phyloP scores from a whole-genome alignment of 2,113 vertebrate genomes.

The Bubo blakistoni region DNA sequence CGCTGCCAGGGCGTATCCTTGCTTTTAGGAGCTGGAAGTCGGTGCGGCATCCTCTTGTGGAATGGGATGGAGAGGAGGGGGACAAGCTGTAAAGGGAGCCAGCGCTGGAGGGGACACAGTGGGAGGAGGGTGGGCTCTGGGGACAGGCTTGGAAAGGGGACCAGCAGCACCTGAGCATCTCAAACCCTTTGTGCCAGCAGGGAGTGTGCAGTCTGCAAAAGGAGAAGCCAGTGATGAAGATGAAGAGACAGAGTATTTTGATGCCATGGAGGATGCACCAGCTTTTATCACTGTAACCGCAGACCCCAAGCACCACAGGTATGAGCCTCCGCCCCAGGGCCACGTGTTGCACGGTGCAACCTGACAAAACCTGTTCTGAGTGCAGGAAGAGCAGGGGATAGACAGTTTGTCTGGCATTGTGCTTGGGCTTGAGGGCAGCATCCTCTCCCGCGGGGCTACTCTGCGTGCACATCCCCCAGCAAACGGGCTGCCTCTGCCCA shows the following conservation, averaged over 20 bases:
- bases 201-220: constrained; percentile 80
- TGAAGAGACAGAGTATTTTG: constrained; percentile 98
- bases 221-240: constrained; percentile 98
- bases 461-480: rapidly evolving
- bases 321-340: rapidly evolving
- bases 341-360: rapidly evolving
- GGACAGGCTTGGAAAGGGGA: neutral
- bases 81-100: neutral
- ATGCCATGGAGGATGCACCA: constrained; percentile 98
- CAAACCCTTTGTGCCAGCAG: constrained; percentile 27
- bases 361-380: neutral
- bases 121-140: neutral
- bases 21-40: neutral
- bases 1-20: neutral
- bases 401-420: rapidly evolving
- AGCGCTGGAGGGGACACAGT: rapidly evolving
- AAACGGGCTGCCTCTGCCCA: neutral
- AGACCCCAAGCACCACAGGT: constrained; percentile 90
- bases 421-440: neutral
- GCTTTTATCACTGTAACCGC: constrained; percentile 96
- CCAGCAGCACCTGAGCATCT: neutral
- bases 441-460: rapidly evolving
- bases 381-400: neutral
- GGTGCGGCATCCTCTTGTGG: rapidly evolving
- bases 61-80: neutral